phyloP scores from a whole-genome alignment of 92 coral and sea anemone genomes.

The Diadumene lineata region DNA sequence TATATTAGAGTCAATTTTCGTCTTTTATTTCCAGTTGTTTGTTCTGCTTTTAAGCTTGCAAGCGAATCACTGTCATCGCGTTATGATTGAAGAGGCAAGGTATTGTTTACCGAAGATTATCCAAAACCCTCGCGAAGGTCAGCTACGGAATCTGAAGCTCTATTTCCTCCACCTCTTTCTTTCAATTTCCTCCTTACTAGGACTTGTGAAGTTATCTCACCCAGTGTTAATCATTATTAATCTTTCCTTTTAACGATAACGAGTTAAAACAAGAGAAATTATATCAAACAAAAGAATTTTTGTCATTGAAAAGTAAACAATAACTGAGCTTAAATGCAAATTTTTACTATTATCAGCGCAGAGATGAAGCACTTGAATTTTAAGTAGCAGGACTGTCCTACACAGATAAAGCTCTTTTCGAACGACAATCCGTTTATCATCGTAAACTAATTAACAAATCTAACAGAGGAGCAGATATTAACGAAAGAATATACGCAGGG shows the following conservation, averaged over 20 bases:
- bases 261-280: slow-evolving; percentile 2
- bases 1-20: not conserved
- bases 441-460: not conserved
- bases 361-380: slow-evolving; percentile 25
- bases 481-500: not conserved
- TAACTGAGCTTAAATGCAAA: slow-evolving; percentile 24
- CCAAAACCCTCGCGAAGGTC: not conserved
- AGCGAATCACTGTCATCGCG: slow-evolving; percentile 17
- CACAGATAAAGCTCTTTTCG: not conserved
- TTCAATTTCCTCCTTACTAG: not conserved
- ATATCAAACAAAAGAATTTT: slow-evolving; percentile 15
- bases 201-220: not conserved
- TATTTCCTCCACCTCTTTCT: not conserved
- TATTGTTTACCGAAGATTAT: slow-evolving; percentile 14
- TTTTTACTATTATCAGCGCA: slow-evolving; percentile 13
- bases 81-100: not conserved
- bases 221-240: not conserved
- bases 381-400: slow-evolving; percentile 20
- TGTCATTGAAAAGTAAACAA: slow-evolving; percentile 24
- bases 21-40: not conserved
- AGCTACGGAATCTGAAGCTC: not conserved
- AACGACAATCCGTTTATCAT: not conserved
- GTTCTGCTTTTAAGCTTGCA: slow-evolving; percentile 6
- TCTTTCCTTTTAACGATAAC: not conserved
- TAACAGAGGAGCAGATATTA: not conserved